Base-by-base conservation (phyloP, 2,113 vertebrate genomes). In the Candoia aspera region DNA sequence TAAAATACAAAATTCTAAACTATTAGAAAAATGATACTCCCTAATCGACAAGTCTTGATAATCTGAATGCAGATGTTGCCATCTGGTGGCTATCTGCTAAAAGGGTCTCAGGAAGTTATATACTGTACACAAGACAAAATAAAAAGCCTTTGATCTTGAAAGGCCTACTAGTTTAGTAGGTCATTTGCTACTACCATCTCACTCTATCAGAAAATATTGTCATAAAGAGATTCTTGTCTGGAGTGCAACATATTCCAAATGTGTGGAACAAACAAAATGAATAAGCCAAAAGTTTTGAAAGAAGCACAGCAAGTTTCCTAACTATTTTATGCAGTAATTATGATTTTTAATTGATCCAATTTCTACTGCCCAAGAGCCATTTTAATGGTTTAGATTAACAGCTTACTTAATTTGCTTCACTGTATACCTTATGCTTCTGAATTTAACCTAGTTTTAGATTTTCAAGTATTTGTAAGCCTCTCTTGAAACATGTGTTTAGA, bases 61-160 rank as follows among this genome's bases (percentile, higher is more conserved):
- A 95, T 96, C 90, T 23, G 86, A 95, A 95, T 90, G 95, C 95
- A 87, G 93, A 95, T 95, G 93, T 93, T 97, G 97, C 97, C 98
- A 97, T 90, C 98, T 98, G 96, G 96, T 96, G 98, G 97, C 87
- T 15, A 87, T 58, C 46, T 49, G 21, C 11, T 91, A 73, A 92
- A 90, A 87, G 79, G 3, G 37, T 21, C 55, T 1, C 6, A 57
- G 0, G 60, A 4, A 9, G 2, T 1, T 1, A 1, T 62, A 0
- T 6, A 23, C 59, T 62, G 59, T 37, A 64, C 11, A 33, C n/a
- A 29, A 33, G 73, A 88, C 21, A 53, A 73, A 59, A 49, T 11
- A 88, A 59, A 54, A 53, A 29, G 26, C 4, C 84, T 54, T 54
- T 79, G 6, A 86, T 87, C n/a, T n/a, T 29, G 58, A 89, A 33